Percentiles rank a stretch among this genome's conserved stretches.
Evolutionary conservation across 2,888 invertebrate species (phyloP).

Genomic region (Nasonovia ribisnigri): DNA sequence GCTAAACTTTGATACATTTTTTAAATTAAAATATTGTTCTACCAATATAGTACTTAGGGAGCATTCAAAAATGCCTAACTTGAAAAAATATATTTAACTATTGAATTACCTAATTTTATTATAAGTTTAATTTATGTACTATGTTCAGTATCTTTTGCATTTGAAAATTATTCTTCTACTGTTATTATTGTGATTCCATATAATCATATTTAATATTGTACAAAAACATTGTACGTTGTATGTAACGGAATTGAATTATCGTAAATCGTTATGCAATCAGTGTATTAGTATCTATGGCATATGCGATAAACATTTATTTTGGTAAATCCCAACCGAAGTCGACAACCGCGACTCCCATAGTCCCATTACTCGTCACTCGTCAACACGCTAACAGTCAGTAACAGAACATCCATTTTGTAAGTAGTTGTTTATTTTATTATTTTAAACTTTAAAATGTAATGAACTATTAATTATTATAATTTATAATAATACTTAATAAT

Average conservation of each 20-base stretch:
- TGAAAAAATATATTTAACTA: no score
- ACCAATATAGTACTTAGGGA: no score
- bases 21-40: no score
- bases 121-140: background rate
- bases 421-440: conserved; percentile 1
- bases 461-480: background rate
- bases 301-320: background rate
- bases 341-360: background rate
- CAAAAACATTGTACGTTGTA: background rate
- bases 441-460: background rate
- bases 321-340: background rate
- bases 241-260: background rate
- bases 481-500: background rate
- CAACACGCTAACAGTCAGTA: no score
- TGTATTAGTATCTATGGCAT: conserved; percentile 8
- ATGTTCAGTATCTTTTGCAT: conserved; percentile 9
- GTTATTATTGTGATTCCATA: conserved; percentile 10
- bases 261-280: conserved; percentile 12
- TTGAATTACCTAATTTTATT: background rate
- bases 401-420: no score
- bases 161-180: background rate
- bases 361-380: background rate
- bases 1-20: no score
- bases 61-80: no score
- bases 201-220: background rate